Base-by-base conservation (phyloP, 2,888 invertebrate species). In the Sinelater perroti region DNA sequence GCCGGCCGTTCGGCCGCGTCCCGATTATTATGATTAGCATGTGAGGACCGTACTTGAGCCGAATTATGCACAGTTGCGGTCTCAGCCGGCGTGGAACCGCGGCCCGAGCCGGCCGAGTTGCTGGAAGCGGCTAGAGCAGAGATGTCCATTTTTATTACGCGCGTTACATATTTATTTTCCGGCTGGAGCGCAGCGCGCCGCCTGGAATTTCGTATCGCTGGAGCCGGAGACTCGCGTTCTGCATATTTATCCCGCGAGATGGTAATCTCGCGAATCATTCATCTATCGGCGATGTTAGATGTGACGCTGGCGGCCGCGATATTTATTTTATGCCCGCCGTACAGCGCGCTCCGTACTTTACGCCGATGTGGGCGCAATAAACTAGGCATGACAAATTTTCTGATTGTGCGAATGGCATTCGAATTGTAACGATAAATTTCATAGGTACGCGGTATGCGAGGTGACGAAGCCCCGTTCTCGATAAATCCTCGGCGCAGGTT, bases 21-120 rank as follows among this genome's bases (percentile, higher is more conserved):
- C n/a, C 40, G 56, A 56, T 56, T 56, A 56, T 56, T 49, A 49
- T 56, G 40, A 56, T 56, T 56, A 56, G 30, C 45, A 45, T 53
- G 26, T 42, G 42, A 49, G 42, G 38, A 49, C 47, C 31, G 38
- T 49, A 40, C 26, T 56, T 17, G 30, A 30, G 30, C 33, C 14
- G 49, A 56, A 24, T 49, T 49, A 56, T 40, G 33, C 35, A 14
- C 33, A 33, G 55, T 49, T 49, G 14, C 26, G 49, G 24, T 36
- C 18, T 26, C 40, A 56, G 56, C 36, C 56, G 18, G 56, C 56
- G 56, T 33, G 56, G 56, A 42, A 31, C 56, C 56, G 26, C 35
- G 18, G 16, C 21, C 16, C 38, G 21, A 54, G 46, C 54, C 46
- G 38, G 54, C 46, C 54, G 54, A 46, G 28, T 45, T 30, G 46